Conservation (phyloP, 2,888 invertebrate genomes). For the Clepsis dumicolana region DNA sequence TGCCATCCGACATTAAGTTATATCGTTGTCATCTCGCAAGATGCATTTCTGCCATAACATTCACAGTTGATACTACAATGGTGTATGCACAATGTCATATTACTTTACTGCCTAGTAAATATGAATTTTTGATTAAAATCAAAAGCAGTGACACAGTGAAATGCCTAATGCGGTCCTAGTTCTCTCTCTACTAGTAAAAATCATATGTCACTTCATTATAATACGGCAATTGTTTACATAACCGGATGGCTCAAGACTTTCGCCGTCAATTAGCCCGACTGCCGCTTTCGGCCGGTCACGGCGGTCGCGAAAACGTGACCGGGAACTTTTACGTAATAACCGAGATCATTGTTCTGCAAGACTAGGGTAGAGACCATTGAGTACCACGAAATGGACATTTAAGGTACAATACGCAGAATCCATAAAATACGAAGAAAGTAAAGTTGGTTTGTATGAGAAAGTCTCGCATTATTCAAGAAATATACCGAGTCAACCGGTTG, state of each 20-base stretch:
- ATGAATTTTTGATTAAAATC: background rate
- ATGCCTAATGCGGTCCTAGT: constrained; percentile 1
- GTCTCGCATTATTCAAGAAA: background rate
- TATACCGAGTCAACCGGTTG: too few species aligned
- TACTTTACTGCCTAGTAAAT: background rate
- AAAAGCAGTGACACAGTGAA: background rate
- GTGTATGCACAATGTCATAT: background rate
- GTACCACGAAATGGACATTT: background rate
- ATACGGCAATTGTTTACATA: constrained; percentile 55
- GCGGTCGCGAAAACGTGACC: constrained; percentile 51
- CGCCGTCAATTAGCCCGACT: constrained; percentile 69
- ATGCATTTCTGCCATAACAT: background rate
- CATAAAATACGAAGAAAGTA: background rate
- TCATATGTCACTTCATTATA: constrained; percentile 34
- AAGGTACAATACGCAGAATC: background rate
- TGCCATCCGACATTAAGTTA: background rate
- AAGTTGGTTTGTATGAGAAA: constrained; percentile 1
- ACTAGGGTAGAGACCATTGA: constrained; percentile 20
- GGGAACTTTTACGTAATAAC: constrained; percentile 55
- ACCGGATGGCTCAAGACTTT: constrained; percentile 66
- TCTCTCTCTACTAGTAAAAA: background rate
- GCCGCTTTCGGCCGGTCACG: constrained; percentile 55
- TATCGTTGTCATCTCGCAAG: background rate
- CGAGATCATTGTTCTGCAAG: constrained; percentile 51
- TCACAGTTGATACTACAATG: background rate